A percentile compares a stretch with the other conserved stretches of the same genome.
Conservation (phyloP, 2,888 invertebrate species). For the Ctena decussata region DNA sequence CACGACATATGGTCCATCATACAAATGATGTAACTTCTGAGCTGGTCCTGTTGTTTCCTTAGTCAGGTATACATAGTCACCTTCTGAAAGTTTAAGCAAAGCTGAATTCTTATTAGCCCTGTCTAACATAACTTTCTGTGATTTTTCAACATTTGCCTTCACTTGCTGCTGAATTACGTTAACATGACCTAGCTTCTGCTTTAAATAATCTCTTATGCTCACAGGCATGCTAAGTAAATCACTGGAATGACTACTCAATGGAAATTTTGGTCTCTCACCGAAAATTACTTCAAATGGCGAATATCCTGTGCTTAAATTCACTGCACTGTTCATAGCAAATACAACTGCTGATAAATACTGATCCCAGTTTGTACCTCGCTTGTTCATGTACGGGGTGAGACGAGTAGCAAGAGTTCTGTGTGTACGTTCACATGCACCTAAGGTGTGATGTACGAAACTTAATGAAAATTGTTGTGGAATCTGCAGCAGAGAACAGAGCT, state of each 20-base stretch:
- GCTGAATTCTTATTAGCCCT: too few species aligned
- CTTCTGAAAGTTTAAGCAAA: too few species aligned
- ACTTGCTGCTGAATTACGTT: neutral
- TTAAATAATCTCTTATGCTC: conserved; percentile 15
- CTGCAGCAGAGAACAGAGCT: conserved; percentile 46
- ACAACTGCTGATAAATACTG: conserved; percentile 29
- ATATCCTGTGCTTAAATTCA: conserved; percentile 39
- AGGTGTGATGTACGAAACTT: conserved; percentile 42
- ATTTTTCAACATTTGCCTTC: too few species aligned
- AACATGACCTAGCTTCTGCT: neutral
- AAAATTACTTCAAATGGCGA: conserved; percentile 60
- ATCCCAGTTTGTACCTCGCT: conserved; percentile 34
- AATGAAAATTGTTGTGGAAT: conserved; percentile 49
- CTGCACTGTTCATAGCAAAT: conserved; percentile 58
- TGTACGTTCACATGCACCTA: conserved; percentile 39
- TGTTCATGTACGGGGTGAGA: conserved; percentile 51
- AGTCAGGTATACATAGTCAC: too few species aligned
- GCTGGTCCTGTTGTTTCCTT: conserved; percentile 47
- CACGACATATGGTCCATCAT: conserved; percentile 55
- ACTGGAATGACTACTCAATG: conserved; percentile 6
- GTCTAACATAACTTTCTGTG: conserved; percentile 1
- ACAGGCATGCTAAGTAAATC: too few species aligned
- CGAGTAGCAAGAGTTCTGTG: conserved; percentile 40
- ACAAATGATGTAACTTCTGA: conserved; percentile 53
- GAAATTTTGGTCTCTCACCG: conserved; percentile 49